Evolutionary conservation across 1,140 invertebrate species (phyloP), one percentile per base, ranked within the genome.

Genomic region (Procambarus virginalis): DNA sequence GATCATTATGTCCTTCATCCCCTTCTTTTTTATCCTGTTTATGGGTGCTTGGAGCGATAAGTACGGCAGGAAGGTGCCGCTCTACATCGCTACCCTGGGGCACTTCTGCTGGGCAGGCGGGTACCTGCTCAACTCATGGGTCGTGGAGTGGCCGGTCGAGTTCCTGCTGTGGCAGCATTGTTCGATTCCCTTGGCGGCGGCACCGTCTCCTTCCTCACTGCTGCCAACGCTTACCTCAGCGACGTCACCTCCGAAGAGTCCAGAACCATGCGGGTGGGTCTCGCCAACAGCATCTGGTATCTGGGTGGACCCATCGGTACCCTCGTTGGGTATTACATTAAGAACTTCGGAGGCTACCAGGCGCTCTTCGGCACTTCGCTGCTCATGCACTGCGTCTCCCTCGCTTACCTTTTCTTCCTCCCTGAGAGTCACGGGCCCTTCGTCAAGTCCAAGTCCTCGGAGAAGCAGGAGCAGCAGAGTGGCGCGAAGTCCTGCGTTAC

Each of bases 131-230:
- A 97, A 97, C 93, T 96, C 97, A 1, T 97, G 96, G 92, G 97
- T 89, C 94, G 96, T 92, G 95, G 96, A 93, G 92, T 91, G 93
- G 87, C 96, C 96, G 0, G 96, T 97, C 94, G 96, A 97, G 84
- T 92, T 92, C 82, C 88, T 94, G 6, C 90, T n/a, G 87, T 94
- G 84, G 93, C 93, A 73, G 93, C 93, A 22, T 46, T 94, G 34
- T 55, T 94, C 3, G 94, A 93, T 82, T 94, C 94, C 0, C 92
- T 98, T 0, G 96, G 96, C 6, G 97, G 97, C 0, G 97, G 97
- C 2, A 97, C 96, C 96, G 97, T 97, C 92, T 97, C 97, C 22
- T 96, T 98, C 95, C 96, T 98, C 91, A 97, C 98, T 96, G 96
- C 97, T 14, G 96, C 97, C 68, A 98, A 98, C 93, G 98, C 97